Evolutionary conservation across 1,140 invertebrate species (phyloP), one percentile per base, ranked within the genome.

Genomic region (Drosophila littoralis): DNA sequence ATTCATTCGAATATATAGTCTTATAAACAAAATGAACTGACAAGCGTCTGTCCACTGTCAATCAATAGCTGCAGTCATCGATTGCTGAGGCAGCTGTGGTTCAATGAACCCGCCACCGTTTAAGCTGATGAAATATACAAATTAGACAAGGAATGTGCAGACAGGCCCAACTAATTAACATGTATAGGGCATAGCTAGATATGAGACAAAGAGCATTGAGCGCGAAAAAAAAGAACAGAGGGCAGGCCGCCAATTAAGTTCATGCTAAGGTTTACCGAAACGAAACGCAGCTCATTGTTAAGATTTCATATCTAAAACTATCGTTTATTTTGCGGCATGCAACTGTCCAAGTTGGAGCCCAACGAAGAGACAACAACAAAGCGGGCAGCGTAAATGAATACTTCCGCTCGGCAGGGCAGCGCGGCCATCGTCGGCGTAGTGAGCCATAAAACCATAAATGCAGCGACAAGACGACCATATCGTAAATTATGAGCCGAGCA

Each of bases 371-470:
- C 22, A 82, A 82, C 42, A 60, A 77, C 63, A 54, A 73, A 76
- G 63, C 48, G 71, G 54, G 43, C 81, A 28, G 68, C 68, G 83
- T 88, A 88, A 86, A 88, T 71, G 79, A 86, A 77, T 72, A 89
- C 84, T 86, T 86, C 83, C 83, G 83, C 76, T 83, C 68, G 50
- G 33, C 40, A 72, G 46, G 51, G 67, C 67, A 46, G 28, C 55
- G 22, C 22, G 28, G 1, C 51, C 60, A 64, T 48, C 72, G 78
- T 58, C 58, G 79, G 70, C 82, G 83, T 75, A 82, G 75, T 79
- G 72, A 89, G 83, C 83, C 79, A 86, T 86, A 86, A 89, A 89
- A 69, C 79, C 84, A 86, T 89, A 86, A 86, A 86, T 83, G 83
- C 76, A 86, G 69, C 84, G 68, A 86, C 83, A 88, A 86, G 84